Evolutionary conservation across 2,888 invertebrate genomes (phyloP).

Genomic region (Sepiola atlantica): DNA sequence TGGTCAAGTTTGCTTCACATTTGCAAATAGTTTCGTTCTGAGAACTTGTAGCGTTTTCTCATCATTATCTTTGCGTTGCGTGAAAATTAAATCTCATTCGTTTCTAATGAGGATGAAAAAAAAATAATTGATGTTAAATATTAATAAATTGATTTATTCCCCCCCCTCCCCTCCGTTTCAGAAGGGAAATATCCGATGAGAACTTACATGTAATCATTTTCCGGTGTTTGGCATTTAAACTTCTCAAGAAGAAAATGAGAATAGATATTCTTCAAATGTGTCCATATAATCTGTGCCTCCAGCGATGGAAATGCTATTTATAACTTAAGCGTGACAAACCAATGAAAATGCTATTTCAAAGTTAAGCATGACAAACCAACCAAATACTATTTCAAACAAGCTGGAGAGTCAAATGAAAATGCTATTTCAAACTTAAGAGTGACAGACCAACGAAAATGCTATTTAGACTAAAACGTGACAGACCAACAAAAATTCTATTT

Average conservation of each 20-base stretch:
- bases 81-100: background rate
- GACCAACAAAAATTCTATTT: too few relatives aligned
- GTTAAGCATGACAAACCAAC: too few relatives aligned
- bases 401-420: too few relatives aligned
- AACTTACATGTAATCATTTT: background rate
- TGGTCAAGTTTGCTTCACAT: background rate
- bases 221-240: background rate
- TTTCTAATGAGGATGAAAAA: background rate
- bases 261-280: background rate
- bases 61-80: background rate
- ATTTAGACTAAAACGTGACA: too few relatives aligned
- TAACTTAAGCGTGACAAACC: too few relatives aligned
- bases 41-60: background rate
- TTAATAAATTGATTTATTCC: background rate
- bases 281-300: too few relatives aligned
- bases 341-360: too few relatives aligned
- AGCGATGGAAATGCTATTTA: too few relatives aligned
- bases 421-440: too few relatives aligned
- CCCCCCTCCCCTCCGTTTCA: background rate
- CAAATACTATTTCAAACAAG: too few relatives aligned
- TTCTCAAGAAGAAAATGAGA: background rate
- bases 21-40: background rate
- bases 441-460: too few relatives aligned
- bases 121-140: background rate
- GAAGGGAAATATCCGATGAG: background rate